Base-by-base conservation (phyloP, 1,140 invertebrate genomes). In the Megalonaias nervosa region DNA sequence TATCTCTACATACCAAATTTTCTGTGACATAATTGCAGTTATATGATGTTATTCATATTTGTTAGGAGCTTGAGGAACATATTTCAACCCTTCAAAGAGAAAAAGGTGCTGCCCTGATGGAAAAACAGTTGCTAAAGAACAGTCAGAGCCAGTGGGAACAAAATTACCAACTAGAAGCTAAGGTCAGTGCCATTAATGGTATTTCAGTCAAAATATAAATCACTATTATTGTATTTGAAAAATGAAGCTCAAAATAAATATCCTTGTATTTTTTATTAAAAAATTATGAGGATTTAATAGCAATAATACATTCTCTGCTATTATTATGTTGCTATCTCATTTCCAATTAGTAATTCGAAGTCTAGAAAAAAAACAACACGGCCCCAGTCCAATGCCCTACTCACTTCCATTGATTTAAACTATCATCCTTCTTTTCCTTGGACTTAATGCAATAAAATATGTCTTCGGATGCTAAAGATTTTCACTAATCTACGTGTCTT, bases 101-200 rank as follows among this genome's bases (percentile, higher is more conserved):
- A n/a, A 91, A 92, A 23, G 90, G 85, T 80, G 83, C 92, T 15
- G 78, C 84, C 48, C 71, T 71, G 19, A 85, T 86, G 81, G 86
- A 89, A 70, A 79, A 81, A 31, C 82, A 88, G 67, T 77, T 81
- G 23, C 71, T 89, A 19, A 82, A 81, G 62, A 85, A 87, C 55
- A 82, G 83, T 66, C 38, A 87, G 14, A 64, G 81, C 13, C 81
- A 78, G 68, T 82, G 78, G 57, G 79, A 86, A 69, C 82, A 88
- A 64, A 82, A 87, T 67, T 82, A 74, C 79, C 81, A 86, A 57
- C 67, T 87, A 58, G 88, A 89, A 71, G 67, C 59, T 19, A 82
- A 85, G 84, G 88, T 88, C 12, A 26, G 17, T 66, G 4, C 12
- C 23, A 21, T 23, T n/a, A 14, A 67, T 6, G n/a, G 48, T 31